Percentiles rank a stretch among this genome's conserved stretches.
These are phyloP conservation scores for Proterorhinus semilunaris DNA, from an alignment of 2,113 vertebrate genomes.

Conservation along the genomic window DNA sequence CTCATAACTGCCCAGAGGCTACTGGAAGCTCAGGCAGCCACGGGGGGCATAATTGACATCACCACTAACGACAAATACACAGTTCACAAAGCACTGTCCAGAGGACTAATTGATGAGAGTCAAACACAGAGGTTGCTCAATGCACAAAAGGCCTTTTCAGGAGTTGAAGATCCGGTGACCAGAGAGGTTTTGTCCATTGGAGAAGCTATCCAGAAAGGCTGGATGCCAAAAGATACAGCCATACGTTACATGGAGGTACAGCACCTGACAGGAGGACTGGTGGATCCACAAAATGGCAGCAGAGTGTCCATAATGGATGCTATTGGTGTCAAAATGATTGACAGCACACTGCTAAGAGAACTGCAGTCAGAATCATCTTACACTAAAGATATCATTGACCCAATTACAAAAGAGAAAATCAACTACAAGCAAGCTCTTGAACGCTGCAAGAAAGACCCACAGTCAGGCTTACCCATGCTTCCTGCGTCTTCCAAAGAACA, in stretches of 20 bases:
- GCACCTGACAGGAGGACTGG: conserved; percentile 89
- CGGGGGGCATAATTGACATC: conserved; percentile 91
- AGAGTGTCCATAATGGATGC: conserved; percentile 84
- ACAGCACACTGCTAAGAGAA: conserved; percentile 78
- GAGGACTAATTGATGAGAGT: conserved; percentile 83
- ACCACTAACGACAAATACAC: conserved; percentile 80
- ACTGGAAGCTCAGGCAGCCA: conserved; percentile 93
- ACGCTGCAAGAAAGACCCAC: conserved; percentile 82
- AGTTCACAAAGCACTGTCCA: conserved; percentile 83
- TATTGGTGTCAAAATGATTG: conserved; percentile 81
- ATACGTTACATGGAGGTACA: conserved; percentile 87
- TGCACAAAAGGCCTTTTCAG: conserved; percentile 92
- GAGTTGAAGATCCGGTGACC: conserved; percentile 89
- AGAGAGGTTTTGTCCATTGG: conserved; percentile 85
- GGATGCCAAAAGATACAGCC: conserved; percentile 86
- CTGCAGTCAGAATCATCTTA: conserved; percentile 84
- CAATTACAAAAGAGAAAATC: conserved; percentile 87
- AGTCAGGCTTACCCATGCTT: conserved; percentile 84
- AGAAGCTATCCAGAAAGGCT: conserved; percentile 91
- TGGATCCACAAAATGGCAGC: conserved; percentile 81
- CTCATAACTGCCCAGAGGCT: conserved; percentile 86
- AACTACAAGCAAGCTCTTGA: conserved; percentile 92
- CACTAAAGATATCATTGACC: conserved; percentile 86
- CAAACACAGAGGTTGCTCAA: conserved; percentile 86
- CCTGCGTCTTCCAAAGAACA: conserved; percentile 71